phyloP scores from a whole-genome alignment of 2,113 vertebrate genomes.

The Myotis lucifugus region DNA sequence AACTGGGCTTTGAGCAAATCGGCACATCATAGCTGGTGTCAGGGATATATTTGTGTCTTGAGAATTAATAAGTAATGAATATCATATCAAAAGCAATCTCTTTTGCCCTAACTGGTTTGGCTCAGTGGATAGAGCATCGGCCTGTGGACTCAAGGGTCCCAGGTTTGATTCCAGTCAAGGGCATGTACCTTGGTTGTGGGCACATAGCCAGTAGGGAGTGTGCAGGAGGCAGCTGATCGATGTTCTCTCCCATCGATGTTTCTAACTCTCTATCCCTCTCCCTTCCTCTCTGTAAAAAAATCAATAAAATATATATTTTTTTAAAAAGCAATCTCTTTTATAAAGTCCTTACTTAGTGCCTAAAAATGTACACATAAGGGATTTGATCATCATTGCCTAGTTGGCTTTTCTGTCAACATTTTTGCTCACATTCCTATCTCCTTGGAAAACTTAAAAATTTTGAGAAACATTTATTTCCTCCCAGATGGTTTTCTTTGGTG shows the following conservation, averaged over 20 bases:
- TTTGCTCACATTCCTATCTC: not conserved
- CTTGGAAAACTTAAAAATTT: not conserved
- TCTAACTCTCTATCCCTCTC: too few species aligned
- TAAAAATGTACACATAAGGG: not conserved
- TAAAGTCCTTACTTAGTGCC: not conserved
- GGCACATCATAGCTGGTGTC: not conserved
- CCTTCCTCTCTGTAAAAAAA: too few species aligned
- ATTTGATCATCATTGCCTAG: not conserved
- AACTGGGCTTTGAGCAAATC: not conserved
- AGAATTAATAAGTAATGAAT: not conserved
- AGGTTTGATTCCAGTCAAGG: too few species aligned
- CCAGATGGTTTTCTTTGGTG: not conserved
- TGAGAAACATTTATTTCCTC: not conserved
- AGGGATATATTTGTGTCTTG: not conserved
- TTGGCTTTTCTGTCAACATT: not conserved
- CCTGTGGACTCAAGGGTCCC: too few species aligned
- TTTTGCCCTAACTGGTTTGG: too few species aligned
- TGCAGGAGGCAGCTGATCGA: too few species aligned
- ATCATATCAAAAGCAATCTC: not conserved
- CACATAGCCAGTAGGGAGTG: too few species aligned
- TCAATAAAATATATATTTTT: too few species aligned
- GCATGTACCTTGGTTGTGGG: too few species aligned
- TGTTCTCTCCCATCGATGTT: too few species aligned
- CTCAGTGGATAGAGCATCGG: too few species aligned
- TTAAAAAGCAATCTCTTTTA: not conserved